Conservation (phyloP, 37 sponge, comb jelly and placozoan genomes). For the Cliona cf. orientalis region DNA sequence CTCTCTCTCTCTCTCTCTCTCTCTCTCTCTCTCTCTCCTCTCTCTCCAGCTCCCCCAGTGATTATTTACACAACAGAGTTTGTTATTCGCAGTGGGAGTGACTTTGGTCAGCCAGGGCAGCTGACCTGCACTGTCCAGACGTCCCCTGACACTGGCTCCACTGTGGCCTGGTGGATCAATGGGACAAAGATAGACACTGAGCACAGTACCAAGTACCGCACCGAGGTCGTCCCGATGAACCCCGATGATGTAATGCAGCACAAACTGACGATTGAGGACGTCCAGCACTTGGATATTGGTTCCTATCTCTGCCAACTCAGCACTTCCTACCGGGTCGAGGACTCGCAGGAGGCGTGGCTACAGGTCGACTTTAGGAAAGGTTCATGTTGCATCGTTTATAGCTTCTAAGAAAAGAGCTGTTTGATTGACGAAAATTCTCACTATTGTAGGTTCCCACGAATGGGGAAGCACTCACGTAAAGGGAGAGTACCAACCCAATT, state of each 20-base stretch:
- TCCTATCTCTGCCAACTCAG: slow-evolving; percentile 32
- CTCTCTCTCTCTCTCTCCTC: slow-evolving; percentile 29
- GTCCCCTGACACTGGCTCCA: slow-evolving; percentile 18
- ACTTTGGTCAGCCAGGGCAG: slow-evolving; percentile 22
- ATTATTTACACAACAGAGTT: slow-evolving; percentile 45
- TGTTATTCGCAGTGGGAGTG: neutral
- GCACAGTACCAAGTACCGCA: neutral
- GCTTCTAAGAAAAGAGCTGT: too few species aligned
- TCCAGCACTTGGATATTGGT: slow-evolving; percentile 34
- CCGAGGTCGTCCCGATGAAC: neutral
- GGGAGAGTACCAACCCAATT: too few species aligned
- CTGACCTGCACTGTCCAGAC: slow-evolving; percentile 22
- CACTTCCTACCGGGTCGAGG: slow-evolving; percentile 10
- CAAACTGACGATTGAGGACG: neutral
- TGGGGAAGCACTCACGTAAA: too few species aligned
- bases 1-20: slow-evolving; percentile 37
- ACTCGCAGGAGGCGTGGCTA: slow-evolving; percentile 25
- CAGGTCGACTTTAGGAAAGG: slow-evolving; percentile 12
- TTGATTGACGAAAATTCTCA: too few species aligned
- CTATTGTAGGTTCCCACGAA: too few species aligned
- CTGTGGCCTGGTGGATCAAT: slow-evolving; percentile 25
- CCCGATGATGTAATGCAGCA: neutral
- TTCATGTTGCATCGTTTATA: neutral
- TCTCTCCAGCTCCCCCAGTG: neutral
- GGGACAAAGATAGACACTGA: neutral